Conservation (phyloP, 2,797 vertebrate species). For the Cossypha caffra region DNA sequence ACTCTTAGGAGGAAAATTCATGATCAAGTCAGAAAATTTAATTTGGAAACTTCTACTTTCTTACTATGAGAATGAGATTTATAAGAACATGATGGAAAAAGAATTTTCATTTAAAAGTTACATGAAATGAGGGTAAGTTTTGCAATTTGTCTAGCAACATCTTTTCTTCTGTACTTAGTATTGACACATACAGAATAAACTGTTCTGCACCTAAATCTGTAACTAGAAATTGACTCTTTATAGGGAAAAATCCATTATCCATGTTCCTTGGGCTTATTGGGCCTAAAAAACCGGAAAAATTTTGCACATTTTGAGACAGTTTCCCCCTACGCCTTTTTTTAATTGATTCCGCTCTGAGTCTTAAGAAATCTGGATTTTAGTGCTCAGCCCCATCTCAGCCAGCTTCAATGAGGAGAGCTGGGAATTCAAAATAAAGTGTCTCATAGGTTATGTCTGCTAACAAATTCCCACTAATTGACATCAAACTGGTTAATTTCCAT, state of each 20-base stretch:
- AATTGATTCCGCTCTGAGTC: background rate
- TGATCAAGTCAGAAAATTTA: background rate
- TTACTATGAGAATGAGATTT: background rate
- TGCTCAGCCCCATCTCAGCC: background rate
- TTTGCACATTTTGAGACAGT: background rate
- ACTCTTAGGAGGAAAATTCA: background rate
- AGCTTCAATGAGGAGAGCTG: conserved; percentile 15
- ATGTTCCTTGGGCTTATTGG: conserved; percentile 38
- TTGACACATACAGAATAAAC: background rate
- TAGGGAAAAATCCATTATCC: conserved; percentile 31
- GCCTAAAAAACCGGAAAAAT: conserved; percentile 40
- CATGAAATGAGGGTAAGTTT: background rate
- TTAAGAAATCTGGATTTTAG: background rate
- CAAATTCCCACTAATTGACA: conserved; percentile 81
- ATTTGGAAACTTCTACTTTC: conserved; percentile 22
- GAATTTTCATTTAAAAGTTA: background rate
- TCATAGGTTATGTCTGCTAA: conserved; percentile 69
- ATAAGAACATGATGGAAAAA: background rate
- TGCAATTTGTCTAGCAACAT: background rate
- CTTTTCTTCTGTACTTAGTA: background rate
- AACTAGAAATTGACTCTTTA: background rate
- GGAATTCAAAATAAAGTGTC: conserved; percentile 57
- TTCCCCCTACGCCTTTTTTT: background rate
- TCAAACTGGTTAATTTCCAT: conserved; percentile 82
- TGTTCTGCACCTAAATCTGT: background rate